Conservation (phyloP, 2,113 vertebrate species). For the Myrmophylax atrothorax region DNA sequence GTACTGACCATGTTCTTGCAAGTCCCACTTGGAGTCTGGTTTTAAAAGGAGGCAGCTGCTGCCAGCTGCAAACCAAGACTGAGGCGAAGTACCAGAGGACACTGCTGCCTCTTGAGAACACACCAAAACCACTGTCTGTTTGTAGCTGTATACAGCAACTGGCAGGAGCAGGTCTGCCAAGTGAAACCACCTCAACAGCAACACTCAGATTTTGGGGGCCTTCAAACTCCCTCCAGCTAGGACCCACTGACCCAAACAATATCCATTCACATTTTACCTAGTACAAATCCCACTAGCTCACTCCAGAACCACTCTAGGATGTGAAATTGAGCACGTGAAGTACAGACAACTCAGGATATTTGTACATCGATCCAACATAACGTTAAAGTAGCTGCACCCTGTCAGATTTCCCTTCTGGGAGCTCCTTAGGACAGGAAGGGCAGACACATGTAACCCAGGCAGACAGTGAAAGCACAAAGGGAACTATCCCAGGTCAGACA, state of each 20-base stretch:
- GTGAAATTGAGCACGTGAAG: not conserved
- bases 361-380: not conserved
- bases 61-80: not conserved
- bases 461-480: not conserved
- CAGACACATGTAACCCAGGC: not conserved
- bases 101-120: not conserved
- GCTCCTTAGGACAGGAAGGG: not conserved
- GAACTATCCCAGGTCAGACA: not conserved
- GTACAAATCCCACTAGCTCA: not conserved
- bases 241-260: not conserved
- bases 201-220: not conserved
- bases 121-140: not conserved
- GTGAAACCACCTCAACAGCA: not conserved
- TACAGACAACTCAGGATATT: not conserved
- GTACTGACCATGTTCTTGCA: not conserved
- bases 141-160: not conserved
- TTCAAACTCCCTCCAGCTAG: not conserved
- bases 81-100: not conserved
- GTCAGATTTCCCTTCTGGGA: not conserved
- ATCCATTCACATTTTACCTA: not conserved
- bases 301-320: not conserved
- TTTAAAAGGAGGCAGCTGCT: constrained; percentile 8
- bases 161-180: not conserved
- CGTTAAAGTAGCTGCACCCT: not conserved
- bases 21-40: not conserved